Percentiles rank a stretch among this genome's conserved stretches.
Conservation (phyloP, 2,888 invertebrate species). For the Phyllotreta cruciferae region DNA sequence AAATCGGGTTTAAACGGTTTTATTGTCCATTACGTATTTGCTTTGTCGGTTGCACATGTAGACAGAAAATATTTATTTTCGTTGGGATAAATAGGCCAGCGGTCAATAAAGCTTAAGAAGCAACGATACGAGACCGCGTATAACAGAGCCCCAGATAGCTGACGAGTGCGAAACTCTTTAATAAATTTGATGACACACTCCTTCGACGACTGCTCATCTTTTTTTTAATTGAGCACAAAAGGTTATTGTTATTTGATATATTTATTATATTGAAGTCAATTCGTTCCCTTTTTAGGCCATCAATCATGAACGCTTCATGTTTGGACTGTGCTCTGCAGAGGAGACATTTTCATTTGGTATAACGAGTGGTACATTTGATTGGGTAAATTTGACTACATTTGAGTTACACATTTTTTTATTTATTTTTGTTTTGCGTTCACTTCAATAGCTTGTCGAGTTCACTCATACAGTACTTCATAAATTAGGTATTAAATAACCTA, state of each 20-base stretch:
- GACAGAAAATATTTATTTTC: too few relatives aligned
- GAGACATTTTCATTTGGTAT: too few relatives aligned
- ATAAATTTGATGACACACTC: conserved; percentile 25
- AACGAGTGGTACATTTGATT: too few relatives aligned
- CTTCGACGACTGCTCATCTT: conserved; percentile 16
- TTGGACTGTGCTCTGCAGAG: too few relatives aligned
- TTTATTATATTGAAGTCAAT: conserved; percentile 8
- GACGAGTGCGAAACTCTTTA: conserved; percentile 13
- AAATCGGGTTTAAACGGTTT: too few relatives aligned
- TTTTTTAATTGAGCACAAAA: conserved; percentile 27
- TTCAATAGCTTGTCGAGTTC: background rate
- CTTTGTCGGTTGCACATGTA: too few relatives aligned
- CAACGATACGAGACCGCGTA: too few relatives aligned
- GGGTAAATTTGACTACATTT: background rate
- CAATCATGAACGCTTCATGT: background rate
- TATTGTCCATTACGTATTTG: too few relatives aligned
- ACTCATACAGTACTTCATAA: background rate
- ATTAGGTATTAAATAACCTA: background rate
- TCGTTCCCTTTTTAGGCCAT: conserved; percentile 9
- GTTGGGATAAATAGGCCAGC: too few relatives aligned
- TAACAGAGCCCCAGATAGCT: conserved; percentile 1
- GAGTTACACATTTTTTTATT: too few relatives aligned
- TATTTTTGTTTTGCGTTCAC: too few relatives aligned
- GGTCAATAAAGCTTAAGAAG: too few relatives aligned
- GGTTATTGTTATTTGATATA: conserved; percentile 27